phyloP scores from a whole-genome alignment of 2,888 invertebrate genomes.

The Plutella xylostella region DNA sequence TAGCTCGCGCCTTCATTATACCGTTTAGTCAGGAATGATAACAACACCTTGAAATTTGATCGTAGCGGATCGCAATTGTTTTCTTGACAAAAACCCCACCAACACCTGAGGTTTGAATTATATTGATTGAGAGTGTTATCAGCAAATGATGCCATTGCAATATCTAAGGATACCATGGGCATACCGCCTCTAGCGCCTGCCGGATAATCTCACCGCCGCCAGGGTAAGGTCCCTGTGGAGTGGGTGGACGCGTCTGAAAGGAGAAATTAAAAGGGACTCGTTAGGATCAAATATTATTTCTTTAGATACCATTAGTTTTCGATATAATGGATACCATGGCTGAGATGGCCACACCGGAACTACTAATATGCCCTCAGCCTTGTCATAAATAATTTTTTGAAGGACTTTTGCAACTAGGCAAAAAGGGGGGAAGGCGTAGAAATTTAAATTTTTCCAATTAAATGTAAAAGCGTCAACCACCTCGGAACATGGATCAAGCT shows the following conservation, averaged over 20 bases:
- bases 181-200: conserved; percentile 6
- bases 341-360: conserved; percentile 12
- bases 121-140: not conserved
- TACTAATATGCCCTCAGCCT: conserved; percentile 11
- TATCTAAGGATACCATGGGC: not conserved
- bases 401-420: conserved; percentile 7
- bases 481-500: conserved; percentile 2
- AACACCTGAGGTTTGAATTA: not conserved
- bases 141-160: not conserved
- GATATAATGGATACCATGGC: conserved; percentile 9
- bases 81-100: not conserved
- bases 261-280: conserved; percentile 2
- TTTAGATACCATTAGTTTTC: not conserved
- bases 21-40: not conserved
- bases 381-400: conserved; percentile 11
- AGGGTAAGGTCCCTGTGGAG: conserved; percentile 10
- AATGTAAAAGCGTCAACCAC: conserved; percentile 12
- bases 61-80: not conserved
- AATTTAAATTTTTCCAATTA: conserved; percentile 3
- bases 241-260: conserved; percentile 1
- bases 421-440: conserved; percentile 14
- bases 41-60: not conserved
- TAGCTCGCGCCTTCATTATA: not conserved
- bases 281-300: conserved; percentile 4
- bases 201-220: conserved; percentile 12